Evolutionary conservation across 2,113 vertebrate species (phyloP).

Genomic region (Melospiza melodia): DNA sequence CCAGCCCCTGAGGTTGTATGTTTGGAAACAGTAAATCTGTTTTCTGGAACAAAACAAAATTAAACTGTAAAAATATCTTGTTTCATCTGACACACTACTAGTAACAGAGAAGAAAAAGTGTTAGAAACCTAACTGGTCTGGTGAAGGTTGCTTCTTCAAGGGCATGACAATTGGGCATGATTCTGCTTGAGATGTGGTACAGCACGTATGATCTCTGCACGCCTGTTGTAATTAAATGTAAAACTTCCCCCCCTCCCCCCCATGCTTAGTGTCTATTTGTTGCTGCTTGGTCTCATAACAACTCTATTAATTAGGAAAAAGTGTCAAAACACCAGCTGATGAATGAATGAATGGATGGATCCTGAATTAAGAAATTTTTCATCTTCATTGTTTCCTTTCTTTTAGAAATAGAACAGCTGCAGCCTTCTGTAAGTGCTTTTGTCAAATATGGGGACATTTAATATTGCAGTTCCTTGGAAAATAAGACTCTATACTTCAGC

Average conservation of each 20-base stretch:
- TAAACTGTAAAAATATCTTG: not conserved
- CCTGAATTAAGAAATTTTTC: not conserved
- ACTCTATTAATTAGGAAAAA: slow-evolving; percentile 23
- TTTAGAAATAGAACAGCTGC: not conserved
- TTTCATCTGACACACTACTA: not conserved
- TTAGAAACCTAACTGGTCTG: not conserved
- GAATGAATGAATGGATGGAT: not conserved
- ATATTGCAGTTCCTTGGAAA: not conserved
- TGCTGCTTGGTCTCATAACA: slow-evolving; percentile 1
- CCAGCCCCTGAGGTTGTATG: not conserved
- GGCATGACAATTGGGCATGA: fast-evolving
- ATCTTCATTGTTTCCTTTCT: not conserved
- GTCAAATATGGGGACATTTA: not conserved
- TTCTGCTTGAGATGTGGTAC: not conserved
- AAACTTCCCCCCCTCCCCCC: not conserved
- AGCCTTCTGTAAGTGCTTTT: not conserved
- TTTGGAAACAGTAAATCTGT: not conserved
- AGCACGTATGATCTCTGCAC: not conserved
- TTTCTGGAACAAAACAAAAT: not conserved
- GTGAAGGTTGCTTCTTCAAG: not conserved
- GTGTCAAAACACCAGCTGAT: not conserved
- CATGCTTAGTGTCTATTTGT: not conserved
- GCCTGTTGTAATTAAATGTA: not conserved
- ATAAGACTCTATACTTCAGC: not conserved
- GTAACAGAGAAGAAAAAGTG: not conserved